These are phyloP conservation scores for Rana temporaria DNA, from an alignment of 2,113 vertebrate species.

Conservation along the genomic window DNA sequence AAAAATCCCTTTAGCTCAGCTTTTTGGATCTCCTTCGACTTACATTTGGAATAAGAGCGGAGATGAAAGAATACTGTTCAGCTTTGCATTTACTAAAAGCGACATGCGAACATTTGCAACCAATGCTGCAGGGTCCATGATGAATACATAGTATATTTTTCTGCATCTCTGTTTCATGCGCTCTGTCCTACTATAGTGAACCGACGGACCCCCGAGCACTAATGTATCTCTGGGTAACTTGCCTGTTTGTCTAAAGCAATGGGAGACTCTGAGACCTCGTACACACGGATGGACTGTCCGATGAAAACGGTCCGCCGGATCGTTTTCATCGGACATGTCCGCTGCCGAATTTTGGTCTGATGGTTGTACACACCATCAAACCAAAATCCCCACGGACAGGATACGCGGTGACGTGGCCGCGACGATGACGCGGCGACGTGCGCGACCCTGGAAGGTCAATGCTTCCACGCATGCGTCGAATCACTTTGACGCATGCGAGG, in stretches of 20 bases:
- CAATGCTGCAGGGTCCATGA: conserved; percentile 38
- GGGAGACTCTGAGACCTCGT: background rate
- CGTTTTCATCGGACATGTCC: too few relatives aligned
- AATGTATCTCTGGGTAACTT: conserved; percentile 15
- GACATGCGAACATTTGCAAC: conserved; percentile 34
- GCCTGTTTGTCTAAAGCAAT: conserved; percentile 42
- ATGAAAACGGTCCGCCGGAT: too few relatives aligned
- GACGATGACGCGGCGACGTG: too few relatives aligned
- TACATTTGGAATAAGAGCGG: conserved; percentile 36
- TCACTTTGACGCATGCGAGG: too few relatives aligned
- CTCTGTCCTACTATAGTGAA: conserved; percentile 16
- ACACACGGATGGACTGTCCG: too few relatives aligned
- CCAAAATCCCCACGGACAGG: too few relatives aligned
- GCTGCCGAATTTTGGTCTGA: too few relatives aligned
- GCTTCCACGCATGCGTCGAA: too few relatives aligned
- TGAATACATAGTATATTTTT: conserved; percentile 3
- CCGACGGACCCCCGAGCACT: conserved; percentile 22
- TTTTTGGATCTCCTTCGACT: conserved; percentile 45
- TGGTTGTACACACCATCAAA: too few relatives aligned
- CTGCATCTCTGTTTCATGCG: conserved; percentile 33
- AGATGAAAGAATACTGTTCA: conserved; percentile 50
- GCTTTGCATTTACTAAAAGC: conserved; percentile 44
- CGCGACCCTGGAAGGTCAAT: too few relatives aligned
- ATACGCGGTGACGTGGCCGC: too few relatives aligned
- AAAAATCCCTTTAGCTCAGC: conserved; percentile 56